A percentile compares a stretch with the other conserved stretches of the same genome.
Evolutionary conservation across 2,888 invertebrate species (phyloP).

Genomic region (Luffia ferchaultella): DNA sequence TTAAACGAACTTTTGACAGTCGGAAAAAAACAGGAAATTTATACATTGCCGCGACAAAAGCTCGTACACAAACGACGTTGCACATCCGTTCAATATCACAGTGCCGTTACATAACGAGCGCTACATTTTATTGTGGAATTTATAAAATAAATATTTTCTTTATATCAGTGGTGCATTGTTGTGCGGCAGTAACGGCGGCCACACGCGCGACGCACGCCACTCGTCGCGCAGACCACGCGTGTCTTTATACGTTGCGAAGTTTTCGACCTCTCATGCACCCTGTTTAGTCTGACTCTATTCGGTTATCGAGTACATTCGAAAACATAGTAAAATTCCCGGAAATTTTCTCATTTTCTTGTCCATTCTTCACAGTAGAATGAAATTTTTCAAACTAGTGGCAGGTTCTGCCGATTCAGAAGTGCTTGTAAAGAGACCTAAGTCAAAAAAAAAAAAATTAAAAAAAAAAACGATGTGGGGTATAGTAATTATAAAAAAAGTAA

Average conservation of each 20-base stretch:
- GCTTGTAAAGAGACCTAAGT: too few relatives aligned
- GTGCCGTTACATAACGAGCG: constrained; percentile 35
- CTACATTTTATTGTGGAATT: constrained; percentile 49
- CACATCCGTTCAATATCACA: constrained; percentile 19
- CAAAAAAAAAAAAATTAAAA: too few relatives aligned
- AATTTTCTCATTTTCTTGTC: too few relatives aligned
- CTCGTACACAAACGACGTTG: not conserved
- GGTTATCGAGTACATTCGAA: too few relatives aligned
- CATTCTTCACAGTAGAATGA: too few relatives aligned
- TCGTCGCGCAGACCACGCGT: constrained; percentile 19
- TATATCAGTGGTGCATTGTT: constrained; percentile 62
- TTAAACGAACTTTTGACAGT: not conserved
- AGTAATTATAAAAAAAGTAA: too few relatives aligned
- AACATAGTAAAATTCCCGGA: too few relatives aligned
- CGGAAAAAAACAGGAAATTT: not conserved
- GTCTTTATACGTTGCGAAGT: constrained; percentile 37
- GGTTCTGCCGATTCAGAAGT: too few relatives aligned
- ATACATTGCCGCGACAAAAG: not conserved
- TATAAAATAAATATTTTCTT: constrained; percentile 65
- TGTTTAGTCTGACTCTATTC: too few relatives aligned
- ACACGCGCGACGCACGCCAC: constrained; percentile 40
- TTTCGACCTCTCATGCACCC: too few relatives aligned
- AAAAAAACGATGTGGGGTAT: too few relatives aligned
- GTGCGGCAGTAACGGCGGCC: constrained; percentile 51
- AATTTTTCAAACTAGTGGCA: too few relatives aligned